A percentile compares a stretch with the other conserved stretches of the same genome.
These are phyloP conservation scores for Crambe crambe DNA, from an alignment of 37 sponge, comb jelly and placozoan genomes.

Conservation along the genomic window DNA sequence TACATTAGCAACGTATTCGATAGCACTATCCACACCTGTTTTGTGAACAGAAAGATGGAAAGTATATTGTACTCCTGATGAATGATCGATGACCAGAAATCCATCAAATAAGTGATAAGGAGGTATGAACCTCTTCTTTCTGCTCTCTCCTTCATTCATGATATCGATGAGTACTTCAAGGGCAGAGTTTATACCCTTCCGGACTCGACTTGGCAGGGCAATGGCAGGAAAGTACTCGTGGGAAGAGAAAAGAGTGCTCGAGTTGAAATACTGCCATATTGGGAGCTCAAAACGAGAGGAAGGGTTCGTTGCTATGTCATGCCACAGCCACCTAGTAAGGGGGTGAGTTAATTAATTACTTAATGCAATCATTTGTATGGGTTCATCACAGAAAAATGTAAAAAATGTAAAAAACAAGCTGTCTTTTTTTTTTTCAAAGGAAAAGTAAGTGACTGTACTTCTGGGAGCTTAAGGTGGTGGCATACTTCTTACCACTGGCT, in stretches of 20 bases:
- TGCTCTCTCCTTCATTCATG: slow-evolving; percentile 18
- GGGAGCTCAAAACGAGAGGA: slow-evolving; percentile 19
- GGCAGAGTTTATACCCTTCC: slow-evolving; percentile 36
- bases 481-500: too few relatives aligned
- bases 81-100: slow-evolving; percentile 27
- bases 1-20: slow-evolving; percentile 37
- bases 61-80: slow-evolving; percentile 46
- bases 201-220: slow-evolving; percentile 9
- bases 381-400: too few relatives aligned
- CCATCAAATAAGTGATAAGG: slow-evolving; percentile 55
- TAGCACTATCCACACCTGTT: not conserved
- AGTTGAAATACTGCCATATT: slow-evolving; percentile 65
- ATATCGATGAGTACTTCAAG: slow-evolving; percentile 38
- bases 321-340: slow-evolving; percentile 47
- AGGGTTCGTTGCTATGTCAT: slow-evolving; percentile 33
- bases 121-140: not conserved
- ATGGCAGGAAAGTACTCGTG: slow-evolving; percentile 38
- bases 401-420: too few relatives aligned
- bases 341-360: not conserved
- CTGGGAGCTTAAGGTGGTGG: too few relatives aligned
- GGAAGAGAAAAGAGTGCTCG: slow-evolving; percentile 12
- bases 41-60: slow-evolving; percentile 42
- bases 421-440: too few relatives aligned
- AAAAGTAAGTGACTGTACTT: too few relatives aligned
- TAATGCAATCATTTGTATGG: too few relatives aligned